A percentile compares a stretch with the other conserved stretches of the same genome.
These are phyloP conservation scores for Rhadinocentrus ornatus DNA, from an alignment of 2,797 vertebrate species.

Conservation along the genomic window DNA sequence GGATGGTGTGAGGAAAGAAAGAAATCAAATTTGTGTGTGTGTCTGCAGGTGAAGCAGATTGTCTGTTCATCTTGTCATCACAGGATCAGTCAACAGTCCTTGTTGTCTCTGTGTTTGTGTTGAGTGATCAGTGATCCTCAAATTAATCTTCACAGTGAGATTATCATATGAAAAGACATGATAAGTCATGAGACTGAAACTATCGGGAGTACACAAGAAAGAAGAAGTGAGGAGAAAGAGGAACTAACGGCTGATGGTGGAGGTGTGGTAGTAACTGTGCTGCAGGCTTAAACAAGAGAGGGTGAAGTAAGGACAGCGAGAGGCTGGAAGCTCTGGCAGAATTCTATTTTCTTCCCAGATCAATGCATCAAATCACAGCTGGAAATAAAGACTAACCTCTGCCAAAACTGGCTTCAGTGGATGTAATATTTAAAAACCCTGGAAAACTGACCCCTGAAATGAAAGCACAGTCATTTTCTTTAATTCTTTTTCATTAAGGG, in stretches of 20 bases:
- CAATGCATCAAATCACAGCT: slow-evolving; percentile 30
- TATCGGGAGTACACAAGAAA: neutral
- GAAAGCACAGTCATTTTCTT: neutral
- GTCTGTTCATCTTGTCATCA: neutral
- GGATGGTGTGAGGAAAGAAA: slow-evolving; percentile 16
- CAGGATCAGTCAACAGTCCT: neutral
- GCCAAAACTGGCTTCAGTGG: neutral
- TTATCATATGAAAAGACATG: neutral
- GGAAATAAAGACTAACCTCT: neutral
- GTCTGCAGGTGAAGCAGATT: neutral
- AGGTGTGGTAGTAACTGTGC: slow-evolving; percentile 24
- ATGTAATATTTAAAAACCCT: neutral
- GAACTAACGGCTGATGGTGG: slow-evolving; percentile 10
- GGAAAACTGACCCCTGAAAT: neutral
- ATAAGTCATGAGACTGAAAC: neutral
- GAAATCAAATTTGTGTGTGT: neutral
- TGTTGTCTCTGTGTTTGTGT: neutral
- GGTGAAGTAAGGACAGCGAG: slow-evolving; percentile 15
- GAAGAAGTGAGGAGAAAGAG: neutral
- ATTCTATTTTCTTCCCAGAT: slow-evolving; percentile 17
- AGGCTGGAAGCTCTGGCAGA: slow-evolving; percentile 17
- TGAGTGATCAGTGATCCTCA: neutral
- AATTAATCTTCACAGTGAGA: slow-evolving; percentile 5
- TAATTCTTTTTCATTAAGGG: slow-evolving; percentile 3
- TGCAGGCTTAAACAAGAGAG: slow-evolving; percentile 18